Percentiles rank a stretch among this genome's conserved stretches.
phyloP scores from a whole-genome alignment of 2,113 vertebrate genomes.

The Aythya baeri region DNA sequence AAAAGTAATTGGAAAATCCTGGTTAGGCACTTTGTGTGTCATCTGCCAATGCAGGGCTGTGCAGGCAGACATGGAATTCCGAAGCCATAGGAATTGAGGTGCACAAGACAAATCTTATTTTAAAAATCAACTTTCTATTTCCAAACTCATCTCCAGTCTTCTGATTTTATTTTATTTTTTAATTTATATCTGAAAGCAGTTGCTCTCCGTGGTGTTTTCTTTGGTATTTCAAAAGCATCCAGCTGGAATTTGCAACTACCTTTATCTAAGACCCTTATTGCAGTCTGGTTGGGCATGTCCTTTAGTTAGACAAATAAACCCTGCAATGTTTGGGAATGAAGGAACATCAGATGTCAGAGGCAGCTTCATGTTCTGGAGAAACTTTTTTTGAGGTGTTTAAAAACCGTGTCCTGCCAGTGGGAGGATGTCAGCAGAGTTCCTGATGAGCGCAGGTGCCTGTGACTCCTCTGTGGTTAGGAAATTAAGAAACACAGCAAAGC shows the following conservation, averaged over 20 bases:
- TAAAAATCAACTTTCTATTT: not conserved
- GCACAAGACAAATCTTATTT: not conserved
- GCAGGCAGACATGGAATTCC: not conserved
- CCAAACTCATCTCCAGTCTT: not conserved
- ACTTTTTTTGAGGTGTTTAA: not conserved
- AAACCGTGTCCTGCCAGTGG: not conserved
- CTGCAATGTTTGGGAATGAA: not conserved
- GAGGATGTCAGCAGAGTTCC: not conserved
- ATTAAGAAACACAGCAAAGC: slow-evolving; percentile 1
- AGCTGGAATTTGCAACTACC: not conserved
- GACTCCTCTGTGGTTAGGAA: not conserved
- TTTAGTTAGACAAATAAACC: slow-evolving; percentile 36
- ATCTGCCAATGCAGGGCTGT: not conserved
- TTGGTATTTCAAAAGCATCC: not conserved
- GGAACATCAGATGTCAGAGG: not conserved
- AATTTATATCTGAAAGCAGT: not conserved
- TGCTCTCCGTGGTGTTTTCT: not conserved
- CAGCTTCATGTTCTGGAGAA: not conserved
- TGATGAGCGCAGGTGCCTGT: not conserved
- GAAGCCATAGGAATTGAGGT: not conserved
- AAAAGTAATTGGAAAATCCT: not conserved
- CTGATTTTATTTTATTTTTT: not conserved
- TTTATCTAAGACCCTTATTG: not conserved
- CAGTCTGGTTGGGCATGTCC: not conserved
- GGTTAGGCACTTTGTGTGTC: not conserved